Evolutionary conservation across 2,113 vertebrate genomes (phyloP), one percentile per base, ranked within the genome.

Genomic region (Serinus canaria): DNA sequence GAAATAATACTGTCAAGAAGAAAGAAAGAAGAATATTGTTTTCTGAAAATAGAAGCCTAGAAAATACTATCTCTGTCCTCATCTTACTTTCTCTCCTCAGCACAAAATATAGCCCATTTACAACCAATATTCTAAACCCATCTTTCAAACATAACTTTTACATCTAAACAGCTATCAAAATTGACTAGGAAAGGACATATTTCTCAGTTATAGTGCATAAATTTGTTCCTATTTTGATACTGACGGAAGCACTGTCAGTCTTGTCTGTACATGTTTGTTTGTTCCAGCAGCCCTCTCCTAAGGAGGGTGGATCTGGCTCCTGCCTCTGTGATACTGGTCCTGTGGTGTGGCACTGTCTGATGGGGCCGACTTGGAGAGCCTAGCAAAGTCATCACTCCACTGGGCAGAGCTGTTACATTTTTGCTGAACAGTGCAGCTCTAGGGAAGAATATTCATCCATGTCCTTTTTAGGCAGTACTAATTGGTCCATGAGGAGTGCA

Each of bases 381-480:
- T 53, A 62, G 49, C 10, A 68, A 52, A 59, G 39, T 64, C 74
- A 44, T 20, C 41, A 1, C 20, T 91, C 28, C 17, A 10, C 44
- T 15, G 37, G 64, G 56, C 49, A 95, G 73, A 82, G 19, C 30
- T 35, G 27, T 13, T 75, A 27, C 13, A 7, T 30, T 96, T 90
- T 77, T 83, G 68, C 87, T 77, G 80, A 90, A 33, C n/a, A 47
- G 56, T 23, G 44, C 47, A 84, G 60, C 6, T 62, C 60, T 24
- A 9, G 43, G 56, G 77, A 91, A 70, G 60, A 84, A 78, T 78
- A 70, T 84, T 84, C 63, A 87, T 89, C 67, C 2, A 0, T 44
- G 60, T 79, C 60, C 66, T 72, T 82, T 94, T 87, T n/a, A 72
- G 60, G 84, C 43, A 70, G 81, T 24, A 24, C 56, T 91, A 91